A percentile compares a stretch with the other conserved stretches of the same genome.
Evolutionary conservation across 2,113 vertebrate genomes (phyloP).

Genomic region (Ceyx margarethae): DNA sequence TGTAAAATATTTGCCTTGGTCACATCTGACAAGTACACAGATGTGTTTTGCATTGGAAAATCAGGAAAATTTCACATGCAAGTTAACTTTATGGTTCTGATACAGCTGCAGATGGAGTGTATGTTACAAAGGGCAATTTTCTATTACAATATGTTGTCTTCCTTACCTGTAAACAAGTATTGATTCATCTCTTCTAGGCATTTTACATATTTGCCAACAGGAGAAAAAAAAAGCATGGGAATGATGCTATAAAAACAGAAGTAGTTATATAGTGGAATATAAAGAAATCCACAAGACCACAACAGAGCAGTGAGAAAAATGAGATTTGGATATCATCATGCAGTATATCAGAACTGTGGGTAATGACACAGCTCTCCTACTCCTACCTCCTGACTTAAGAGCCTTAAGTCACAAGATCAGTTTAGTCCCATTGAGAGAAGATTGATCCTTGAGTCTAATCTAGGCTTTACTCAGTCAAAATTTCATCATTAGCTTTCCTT

Average conservation of each 20-base stretch:
- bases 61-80: background rate
- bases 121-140: background rate
- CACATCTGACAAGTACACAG: background rate
- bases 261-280: background rate
- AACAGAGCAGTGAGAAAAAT: background rate
- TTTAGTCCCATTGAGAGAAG: background rate
- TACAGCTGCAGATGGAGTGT: background rate
- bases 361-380: background rate
- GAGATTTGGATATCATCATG: background rate
- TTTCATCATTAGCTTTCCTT: background rate
- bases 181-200: background rate
- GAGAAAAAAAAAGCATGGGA: background rate
- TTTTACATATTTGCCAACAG: background rate
- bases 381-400: background rate
- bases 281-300: too few relatives aligned
- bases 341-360: background rate
- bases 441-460: background rate
- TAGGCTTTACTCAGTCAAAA: background rate
- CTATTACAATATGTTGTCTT: accelerated
- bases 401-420: background rate
- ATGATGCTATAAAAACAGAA: background rate
- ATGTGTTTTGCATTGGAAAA: background rate
- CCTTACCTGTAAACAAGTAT: background rate
- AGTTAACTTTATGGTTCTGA: background rate
- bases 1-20: background rate